phyloP scores from a whole-genome alignment of 2,797 vertebrate genomes.

The Loris lydekkerianus region DNA sequence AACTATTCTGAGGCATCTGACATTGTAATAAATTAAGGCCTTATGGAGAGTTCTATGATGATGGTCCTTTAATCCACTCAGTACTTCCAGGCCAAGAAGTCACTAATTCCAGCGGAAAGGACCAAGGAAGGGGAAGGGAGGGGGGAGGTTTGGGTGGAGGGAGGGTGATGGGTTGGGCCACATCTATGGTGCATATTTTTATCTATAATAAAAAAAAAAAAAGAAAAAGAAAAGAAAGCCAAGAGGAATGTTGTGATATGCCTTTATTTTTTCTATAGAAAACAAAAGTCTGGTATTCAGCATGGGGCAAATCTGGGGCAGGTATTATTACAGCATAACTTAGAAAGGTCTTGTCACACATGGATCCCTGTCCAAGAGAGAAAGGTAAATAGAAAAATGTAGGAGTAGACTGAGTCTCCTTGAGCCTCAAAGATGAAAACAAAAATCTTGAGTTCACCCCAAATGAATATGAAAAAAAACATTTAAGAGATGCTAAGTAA shows the following conservation, averaged over 20 bases:
- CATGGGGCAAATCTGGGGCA: background rate
- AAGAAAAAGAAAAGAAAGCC: background rate
- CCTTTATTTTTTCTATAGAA: background rate
- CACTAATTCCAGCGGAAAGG: background rate
- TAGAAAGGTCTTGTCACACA: background rate
- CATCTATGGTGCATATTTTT: no score
- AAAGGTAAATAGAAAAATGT: background rate
- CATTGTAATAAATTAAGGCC: background rate
- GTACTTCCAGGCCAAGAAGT: background rate
- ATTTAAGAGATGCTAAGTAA: background rate
- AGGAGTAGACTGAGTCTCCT: background rate
- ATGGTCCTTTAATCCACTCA: background rate
- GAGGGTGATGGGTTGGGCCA: no score
- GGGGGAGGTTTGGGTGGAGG: no score
- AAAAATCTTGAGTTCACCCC: rapidly evolving
- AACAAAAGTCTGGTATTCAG: background rate
- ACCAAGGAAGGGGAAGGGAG: no score
- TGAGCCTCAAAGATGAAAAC: background rate
- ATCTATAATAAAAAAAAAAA: no score
- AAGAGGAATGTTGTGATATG: background rate
- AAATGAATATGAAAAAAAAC: background rate
- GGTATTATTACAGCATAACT: background rate
- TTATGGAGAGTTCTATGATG: background rate
- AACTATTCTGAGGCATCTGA: background rate
- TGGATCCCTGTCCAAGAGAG: background rate